Percentiles rank a stretch among this genome's conserved stretches.
phyloP scores from a whole-genome alignment of 2,113 vertebrate species.

The Sceloporus undulatus region DNA sequence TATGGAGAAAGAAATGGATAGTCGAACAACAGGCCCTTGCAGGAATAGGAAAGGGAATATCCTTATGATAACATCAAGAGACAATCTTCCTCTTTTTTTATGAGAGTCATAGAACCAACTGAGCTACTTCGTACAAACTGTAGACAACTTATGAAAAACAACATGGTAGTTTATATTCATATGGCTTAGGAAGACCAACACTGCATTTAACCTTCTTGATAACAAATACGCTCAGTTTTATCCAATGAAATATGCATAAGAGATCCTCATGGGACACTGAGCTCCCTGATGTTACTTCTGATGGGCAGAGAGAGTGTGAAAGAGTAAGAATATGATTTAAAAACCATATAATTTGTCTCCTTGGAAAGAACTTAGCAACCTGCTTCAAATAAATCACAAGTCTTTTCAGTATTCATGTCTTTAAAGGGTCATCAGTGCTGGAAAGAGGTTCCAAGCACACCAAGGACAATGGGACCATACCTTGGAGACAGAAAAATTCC shows the following conservation, averaged over 20 bases:
- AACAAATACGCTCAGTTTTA: slow-evolving; percentile 38
- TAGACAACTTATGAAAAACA: not conserved
- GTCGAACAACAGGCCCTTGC: not conserved
- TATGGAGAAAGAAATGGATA: not conserved
- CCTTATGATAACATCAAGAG: not conserved
- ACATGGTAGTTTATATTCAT: not conserved
- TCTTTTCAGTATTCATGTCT: slow-evolving; percentile 44
- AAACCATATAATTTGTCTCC: slow-evolving; percentile 45
- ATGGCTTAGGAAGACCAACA: not conserved
- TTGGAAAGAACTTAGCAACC: slow-evolving; percentile 37
- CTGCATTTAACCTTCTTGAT: slow-evolving; percentile 20
- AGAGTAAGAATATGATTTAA: slow-evolving; percentile 31
- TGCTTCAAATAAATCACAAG: slow-evolving; percentile 50
- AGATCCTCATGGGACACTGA: slow-evolving; percentile 52
- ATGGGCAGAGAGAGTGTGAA: slow-evolving; percentile 18
- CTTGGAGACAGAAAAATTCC: slow-evolving; percentile 30
- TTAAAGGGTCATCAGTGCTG: slow-evolving; percentile 22
- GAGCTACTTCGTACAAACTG: not conserved
- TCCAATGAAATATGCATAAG: slow-evolving; percentile 54
- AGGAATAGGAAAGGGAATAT: not conserved
- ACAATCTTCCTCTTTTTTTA: not conserved
- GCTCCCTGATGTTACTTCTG: slow-evolving; percentile 18
- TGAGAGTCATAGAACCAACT: not conserved
- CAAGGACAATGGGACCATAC: not conserved
- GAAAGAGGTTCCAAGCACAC: not conserved